Evolutionary conservation across 2,797 vertebrate species (phyloP).

Genomic region (Gallinago solitaria): DNA sequence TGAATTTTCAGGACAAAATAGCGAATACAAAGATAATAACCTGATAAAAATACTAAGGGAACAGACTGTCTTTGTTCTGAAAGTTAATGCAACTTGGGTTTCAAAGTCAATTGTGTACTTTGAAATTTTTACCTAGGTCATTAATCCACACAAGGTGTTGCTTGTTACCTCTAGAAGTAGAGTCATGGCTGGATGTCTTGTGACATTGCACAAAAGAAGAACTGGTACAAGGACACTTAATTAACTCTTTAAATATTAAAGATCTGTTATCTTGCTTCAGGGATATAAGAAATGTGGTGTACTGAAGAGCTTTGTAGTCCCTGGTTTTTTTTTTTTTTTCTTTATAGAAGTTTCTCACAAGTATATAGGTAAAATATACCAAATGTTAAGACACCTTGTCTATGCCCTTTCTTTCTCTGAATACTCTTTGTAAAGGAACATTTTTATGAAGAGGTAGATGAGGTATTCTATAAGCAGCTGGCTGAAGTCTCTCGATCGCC

Average conservation of each 20-base stretch:
- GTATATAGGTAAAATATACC: not conserved
- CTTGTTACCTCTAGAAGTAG: not conserved
- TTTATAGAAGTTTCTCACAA: not conserved
- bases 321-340: not conserved
- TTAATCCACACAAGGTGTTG: not conserved
- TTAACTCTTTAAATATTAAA: not conserved
- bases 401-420: not conserved
- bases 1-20: not conserved
- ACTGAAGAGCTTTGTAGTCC: not conserved
- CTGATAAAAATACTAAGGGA: not conserved
- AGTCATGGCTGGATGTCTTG: not conserved
- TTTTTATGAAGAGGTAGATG: no score
- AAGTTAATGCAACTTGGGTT: not conserved
- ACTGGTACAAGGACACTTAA: fast-evolving
- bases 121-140: not conserved
- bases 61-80: not conserved
- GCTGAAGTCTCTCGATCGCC: no score
- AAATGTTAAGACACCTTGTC: not conserved
- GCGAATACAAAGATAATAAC: not conserved
- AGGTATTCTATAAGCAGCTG: no score
- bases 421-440: not conserved
- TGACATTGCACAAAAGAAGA: not conserved
- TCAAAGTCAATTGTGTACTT: not conserved
- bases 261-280: not conserved
- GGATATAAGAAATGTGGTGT: not conserved